Percentiles rank a stretch among this genome's conserved stretches.
Conservation (phyloP, 2,888 invertebrate species). For the Caenorhabditis auriculariae region DNA sequence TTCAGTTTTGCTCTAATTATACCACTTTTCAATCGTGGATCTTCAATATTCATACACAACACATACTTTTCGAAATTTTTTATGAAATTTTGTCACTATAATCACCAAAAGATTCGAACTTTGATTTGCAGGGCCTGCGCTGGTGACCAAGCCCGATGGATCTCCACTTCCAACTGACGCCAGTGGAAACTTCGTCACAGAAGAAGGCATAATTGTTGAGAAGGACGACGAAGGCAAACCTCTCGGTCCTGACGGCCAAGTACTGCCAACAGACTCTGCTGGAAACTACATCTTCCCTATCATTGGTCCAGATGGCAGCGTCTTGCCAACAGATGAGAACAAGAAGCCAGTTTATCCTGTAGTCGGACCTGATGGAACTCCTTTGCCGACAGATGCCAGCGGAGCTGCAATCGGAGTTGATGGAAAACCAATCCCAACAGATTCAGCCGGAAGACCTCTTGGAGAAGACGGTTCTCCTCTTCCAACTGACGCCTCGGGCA, state of each 20-base stretch:
- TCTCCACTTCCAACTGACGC: conserved; percentile 31
- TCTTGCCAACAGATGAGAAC: conserved; percentile 29
- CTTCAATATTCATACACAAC: too few species aligned
- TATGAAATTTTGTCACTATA: too few species aligned
- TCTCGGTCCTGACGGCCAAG: conserved; percentile 25
- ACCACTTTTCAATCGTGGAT: too few species aligned
- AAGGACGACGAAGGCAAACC: conserved; percentile 25
- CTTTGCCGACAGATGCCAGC: conserved; percentile 11
- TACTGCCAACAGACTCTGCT: conserved; percentile 28
- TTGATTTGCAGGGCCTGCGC: conserved; percentile 12
- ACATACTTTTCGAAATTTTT: too few species aligned
- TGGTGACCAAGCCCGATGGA: conserved; percentile 34
- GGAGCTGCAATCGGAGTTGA: conserved; percentile 10
- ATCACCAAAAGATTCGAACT: conserved; percentile 1
- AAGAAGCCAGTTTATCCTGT: conserved; percentile 36
- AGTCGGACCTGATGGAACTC: conserved; percentile 20
- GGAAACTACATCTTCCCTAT: conserved; percentile 38
- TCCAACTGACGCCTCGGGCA: conserved; percentile 41
- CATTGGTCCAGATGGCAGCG: conserved; percentile 23
- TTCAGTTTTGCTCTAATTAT: too few species aligned
- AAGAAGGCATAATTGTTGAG: conserved; percentile 10
- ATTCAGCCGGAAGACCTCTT: conserved; percentile 4
- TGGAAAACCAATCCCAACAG: conserved; percentile 8
- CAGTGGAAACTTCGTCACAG: conserved; percentile 18
- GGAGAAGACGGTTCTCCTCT: conserved; percentile 32